Evolutionary conservation across 2,797 vertebrate genomes (phyloP), one percentile per base, ranked within the genome.

Genomic region (Echiichthys vipera): DNA sequence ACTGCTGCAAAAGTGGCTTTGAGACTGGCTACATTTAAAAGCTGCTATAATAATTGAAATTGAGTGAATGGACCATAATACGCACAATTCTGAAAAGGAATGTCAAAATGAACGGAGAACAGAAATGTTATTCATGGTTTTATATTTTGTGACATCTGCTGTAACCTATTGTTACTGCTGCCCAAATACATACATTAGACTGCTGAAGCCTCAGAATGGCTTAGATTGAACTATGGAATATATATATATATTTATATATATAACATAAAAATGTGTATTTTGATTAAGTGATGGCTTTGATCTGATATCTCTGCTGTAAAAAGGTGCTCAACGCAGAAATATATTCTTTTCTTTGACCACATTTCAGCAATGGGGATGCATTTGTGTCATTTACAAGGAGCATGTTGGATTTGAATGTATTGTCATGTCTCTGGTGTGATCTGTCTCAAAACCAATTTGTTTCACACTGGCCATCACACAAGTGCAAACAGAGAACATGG

Each of bases 361-460:
- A 50, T 65, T 50, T 71, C 12, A 56, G 57, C 42, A 39, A 9
- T 9, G 24, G 46, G 24, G 25, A 37, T 43, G 40, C 30, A 54
- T 76, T 56, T 47, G 45, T 36, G 69, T 67, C 47, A 29, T 55
- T 62, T 56, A 56, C 42, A 32, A 2, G 30, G 63, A 45, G 55
- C 32, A 15, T 72, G 68, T 86, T 72, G 56, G 40, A 87, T 88
- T 74, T 75, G 37, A 85, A 90, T 90, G 88, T 89, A 79, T 70
- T 25, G 78, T 78, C 90, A 88, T 87, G 87, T 85, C 84, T 85
- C 80, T 17, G 59, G 69, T 72, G 71, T 61, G 65, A 83, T 87
- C 61, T 1, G 22, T 69, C 85, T 68, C 81, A 59, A 78, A 91
- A 80, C 76, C 87, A 90, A 91, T 92, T 92, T 89, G 73, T 74